These are phyloP conservation scores for Manduca sexta DNA, from an alignment of 1,140 invertebrate genomes.

Conservation along the genomic window DNA sequence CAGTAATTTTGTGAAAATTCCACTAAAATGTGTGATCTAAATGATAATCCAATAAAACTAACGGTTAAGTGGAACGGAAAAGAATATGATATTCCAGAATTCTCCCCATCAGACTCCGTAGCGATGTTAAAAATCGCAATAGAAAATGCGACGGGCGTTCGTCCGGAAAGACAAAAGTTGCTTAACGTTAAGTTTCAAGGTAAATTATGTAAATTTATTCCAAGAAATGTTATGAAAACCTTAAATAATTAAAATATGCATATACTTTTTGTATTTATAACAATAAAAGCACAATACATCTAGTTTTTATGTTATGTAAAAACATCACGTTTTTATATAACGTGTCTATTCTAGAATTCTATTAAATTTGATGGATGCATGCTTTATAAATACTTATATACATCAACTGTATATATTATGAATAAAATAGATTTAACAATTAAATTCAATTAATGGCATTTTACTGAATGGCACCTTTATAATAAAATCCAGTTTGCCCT, in stretches of 20 bases:
- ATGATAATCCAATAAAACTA: conserved; percentile 69
- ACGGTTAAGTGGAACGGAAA: conserved; percentile 94
- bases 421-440: too few relatives aligned
- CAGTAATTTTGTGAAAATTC: conserved; percentile 22
- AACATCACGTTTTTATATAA: too few relatives aligned
- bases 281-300: too few relatives aligned
- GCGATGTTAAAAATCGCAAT: conserved; percentile 86
- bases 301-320: not conserved
- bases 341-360: too few relatives aligned
- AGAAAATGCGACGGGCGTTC: conserved; percentile 85
- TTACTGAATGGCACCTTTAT: too few relatives aligned
- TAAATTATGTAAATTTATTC: conserved; percentile 14
- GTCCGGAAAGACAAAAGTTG: conserved; percentile 92
- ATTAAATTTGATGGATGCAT: too few relatives aligned
- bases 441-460: too few relatives aligned
- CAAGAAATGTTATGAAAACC: not conserved
- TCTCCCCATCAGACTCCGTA: conserved; percentile 82
- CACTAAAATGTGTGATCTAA: conserved; percentile 64
- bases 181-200: conserved; percentile 95
- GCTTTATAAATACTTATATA: too few relatives aligned
- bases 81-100: conserved; percentile 83
- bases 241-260: not conserved
- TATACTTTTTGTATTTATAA: too few relatives aligned
- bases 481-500: too few relatives aligned
- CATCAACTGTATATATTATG: too few relatives aligned